phyloP scores from a whole-genome alignment of 2,888 invertebrate species.

The Volucella zonaria region DNA sequence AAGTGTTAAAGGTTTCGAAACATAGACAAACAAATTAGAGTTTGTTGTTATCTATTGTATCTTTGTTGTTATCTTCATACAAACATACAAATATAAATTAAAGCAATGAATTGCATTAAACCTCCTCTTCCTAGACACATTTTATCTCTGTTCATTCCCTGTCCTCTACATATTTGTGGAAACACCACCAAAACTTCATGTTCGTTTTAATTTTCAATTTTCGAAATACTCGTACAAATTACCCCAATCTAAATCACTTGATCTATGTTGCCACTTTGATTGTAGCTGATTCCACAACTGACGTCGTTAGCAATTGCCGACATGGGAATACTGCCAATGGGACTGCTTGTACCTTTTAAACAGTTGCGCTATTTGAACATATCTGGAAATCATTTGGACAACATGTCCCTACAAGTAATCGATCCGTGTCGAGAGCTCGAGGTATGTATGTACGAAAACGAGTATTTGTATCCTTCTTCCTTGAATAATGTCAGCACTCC shows the following conservation, averaged over 20 bases:
- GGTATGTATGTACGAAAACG: slow-evolving; percentile 79
- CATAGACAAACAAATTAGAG: too few species aligned
- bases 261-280: slow-evolving; percentile 59
- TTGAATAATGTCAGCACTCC: too few species aligned
- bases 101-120: too few species aligned
- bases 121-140: too few species aligned
- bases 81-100: too few species aligned
- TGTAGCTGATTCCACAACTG: slow-evolving; percentile 81
- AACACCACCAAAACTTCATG: too few species aligned
- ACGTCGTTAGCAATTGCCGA: slow-evolving; percentile 82
- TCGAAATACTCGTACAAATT: neutral
- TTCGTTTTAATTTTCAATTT: neutral
- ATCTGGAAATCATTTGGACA: slow-evolving; percentile 87
- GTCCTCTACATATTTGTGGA: too few species aligned
- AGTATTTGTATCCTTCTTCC: slow-evolving; percentile 14
- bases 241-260: slow-evolving; percentile 23
- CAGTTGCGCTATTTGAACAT: slow-evolving; percentile 87
- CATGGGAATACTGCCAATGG: slow-evolving; percentile 82
- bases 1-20: neutral
- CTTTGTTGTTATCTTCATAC: too few species aligned
- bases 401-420: slow-evolving; percentile 81
- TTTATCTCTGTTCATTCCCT: too few species aligned
- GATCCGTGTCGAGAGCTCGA: slow-evolving; percentile 81
- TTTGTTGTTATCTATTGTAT: too few species aligned
- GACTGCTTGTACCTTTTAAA: slow-evolving; percentile 81